phyloP scores from a whole-genome alignment of 1,140 invertebrate genomes.

The Drosophila sulfurigaster region DNA sequence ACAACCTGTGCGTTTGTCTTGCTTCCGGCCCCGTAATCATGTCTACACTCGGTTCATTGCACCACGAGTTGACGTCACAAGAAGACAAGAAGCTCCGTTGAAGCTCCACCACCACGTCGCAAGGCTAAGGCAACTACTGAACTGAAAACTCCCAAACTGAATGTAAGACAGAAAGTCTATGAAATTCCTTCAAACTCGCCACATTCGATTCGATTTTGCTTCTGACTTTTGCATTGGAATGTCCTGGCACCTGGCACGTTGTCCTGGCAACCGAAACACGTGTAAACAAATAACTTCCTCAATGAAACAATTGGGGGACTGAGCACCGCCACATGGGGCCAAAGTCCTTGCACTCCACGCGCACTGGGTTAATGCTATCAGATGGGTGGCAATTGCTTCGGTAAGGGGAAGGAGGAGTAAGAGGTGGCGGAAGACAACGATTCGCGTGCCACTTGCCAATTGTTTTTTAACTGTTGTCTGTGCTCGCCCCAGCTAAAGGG shows the following conservation, averaged over 20 bases:
- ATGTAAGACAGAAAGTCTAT: slow-evolving; percentile 23
- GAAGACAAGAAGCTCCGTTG: not conserved
- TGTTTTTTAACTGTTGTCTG: slow-evolving; percentile 9
- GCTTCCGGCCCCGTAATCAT: slow-evolving; percentile 83
- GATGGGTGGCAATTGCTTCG: not conserved
- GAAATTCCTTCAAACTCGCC: slow-evolving; percentile 47
- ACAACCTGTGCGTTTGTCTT: slow-evolving; percentile 85
- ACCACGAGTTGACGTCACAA: slow-evolving; percentile 52
- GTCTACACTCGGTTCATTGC: slow-evolving; percentile 58
- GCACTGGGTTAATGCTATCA: slow-evolving; percentile 71
- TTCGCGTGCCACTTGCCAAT: slow-evolving; percentile 28
- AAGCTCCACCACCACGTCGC: slow-evolving; percentile 31
- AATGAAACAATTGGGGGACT: slow-evolving; percentile 5
- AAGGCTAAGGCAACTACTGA: slow-evolving; percentile 36
- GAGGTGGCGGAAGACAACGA: not conserved
- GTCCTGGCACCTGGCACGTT: slow-evolving; percentile 21
- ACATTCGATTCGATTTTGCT: slow-evolving; percentile 28
- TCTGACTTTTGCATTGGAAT: slow-evolving; percentile 39
- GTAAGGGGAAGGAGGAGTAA: not conserved
- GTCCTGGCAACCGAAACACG: slow-evolving; percentile 37
- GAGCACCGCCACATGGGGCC: slow-evolving; percentile 34
- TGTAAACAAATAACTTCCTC: slow-evolving; percentile 55
- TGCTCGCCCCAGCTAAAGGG: not conserved
- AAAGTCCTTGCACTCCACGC: slow-evolving; percentile 71
- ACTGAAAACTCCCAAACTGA: slow-evolving; percentile 10